phyloP scores from a whole-genome alignment of 37 sponge, comb jelly and placozoan species.

The Geodia barretti region DNA sequence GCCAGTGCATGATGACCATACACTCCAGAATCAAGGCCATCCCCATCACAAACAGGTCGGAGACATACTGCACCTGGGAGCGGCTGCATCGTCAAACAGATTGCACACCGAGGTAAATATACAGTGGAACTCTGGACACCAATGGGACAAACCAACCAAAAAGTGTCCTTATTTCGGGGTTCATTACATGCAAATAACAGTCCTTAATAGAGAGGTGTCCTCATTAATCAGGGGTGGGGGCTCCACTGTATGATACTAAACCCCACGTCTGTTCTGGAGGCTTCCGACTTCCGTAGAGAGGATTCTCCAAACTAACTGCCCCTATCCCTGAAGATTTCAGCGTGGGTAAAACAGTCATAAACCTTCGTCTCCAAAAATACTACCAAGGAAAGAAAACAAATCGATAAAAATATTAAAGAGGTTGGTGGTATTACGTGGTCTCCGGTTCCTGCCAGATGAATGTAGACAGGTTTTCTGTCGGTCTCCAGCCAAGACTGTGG shows the following conservation, averaged over 20 bases:
- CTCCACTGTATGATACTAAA: background rate
- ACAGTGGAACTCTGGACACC: background rate
- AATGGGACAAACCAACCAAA: background rate
- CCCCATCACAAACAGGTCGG: conserved; percentile 92
- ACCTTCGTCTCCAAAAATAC: conserved; percentile 81
- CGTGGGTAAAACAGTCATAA: conserved; percentile 65
- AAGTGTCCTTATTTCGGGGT: background rate
- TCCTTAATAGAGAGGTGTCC: too few species aligned
- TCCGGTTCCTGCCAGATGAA: conserved; percentile 91
- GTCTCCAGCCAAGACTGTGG: conserved; percentile 46
- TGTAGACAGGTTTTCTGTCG: conserved; percentile 45
- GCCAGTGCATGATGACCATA: conserved; percentile 62
- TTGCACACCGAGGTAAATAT: background rate
- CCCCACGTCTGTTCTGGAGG: conserved; percentile 2
- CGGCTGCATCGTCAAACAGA: conserved; percentile 33
- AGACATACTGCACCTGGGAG: conserved; percentile 84
- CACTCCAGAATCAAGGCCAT: conserved; percentile 78
- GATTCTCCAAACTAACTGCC: conserved; percentile 89
- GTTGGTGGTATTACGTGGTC: conserved; percentile 67
- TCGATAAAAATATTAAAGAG: background rate
- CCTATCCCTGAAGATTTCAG: conserved; percentile 71
- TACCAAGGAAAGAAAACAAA: background rate
- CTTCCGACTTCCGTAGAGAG: conserved; percentile 50
- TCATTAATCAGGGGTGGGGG: background rate
- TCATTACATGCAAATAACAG: background rate